Conservation (phyloP, 2,113 vertebrate species). For the Oreochromis niloticus region DNA sequence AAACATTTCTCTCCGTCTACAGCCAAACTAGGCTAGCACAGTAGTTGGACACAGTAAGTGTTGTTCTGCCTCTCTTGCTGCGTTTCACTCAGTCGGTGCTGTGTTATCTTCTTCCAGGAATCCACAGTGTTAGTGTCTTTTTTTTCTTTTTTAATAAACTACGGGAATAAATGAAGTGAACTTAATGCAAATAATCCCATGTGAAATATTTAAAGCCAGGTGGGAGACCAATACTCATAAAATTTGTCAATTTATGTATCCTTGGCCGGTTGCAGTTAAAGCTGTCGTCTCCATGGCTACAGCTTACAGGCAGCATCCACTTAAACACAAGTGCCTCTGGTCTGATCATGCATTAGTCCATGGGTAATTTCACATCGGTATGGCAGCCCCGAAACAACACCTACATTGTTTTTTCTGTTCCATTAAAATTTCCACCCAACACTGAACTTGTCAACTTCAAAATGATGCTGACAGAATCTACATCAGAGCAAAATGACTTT, state of each 20-base stretch:
- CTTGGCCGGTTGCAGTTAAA: constrained; percentile 36
- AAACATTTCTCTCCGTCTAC: constrained; percentile 25
- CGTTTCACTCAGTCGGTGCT: not conserved
- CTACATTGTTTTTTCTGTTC: constrained; percentile 29
- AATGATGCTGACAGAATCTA: constrained; percentile 8
- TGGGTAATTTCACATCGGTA: constrained; percentile 50
- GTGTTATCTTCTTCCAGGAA: not conserved
- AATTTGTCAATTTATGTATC: constrained; percentile 35
- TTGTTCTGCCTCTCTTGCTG: constrained; percentile 9
- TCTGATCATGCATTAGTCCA: constrained; percentile 53
- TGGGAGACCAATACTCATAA: not conserved
- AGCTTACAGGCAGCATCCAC: constrained; percentile 48
- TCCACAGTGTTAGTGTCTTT: not conserved
- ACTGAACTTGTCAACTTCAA: not conserved
- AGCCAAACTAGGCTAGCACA: constrained; percentile 41
- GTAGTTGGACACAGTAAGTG: constrained; percentile 48
- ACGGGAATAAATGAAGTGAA: not conserved
- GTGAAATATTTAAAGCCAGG: not conserved
- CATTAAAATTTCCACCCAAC: not conserved
- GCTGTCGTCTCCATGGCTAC: constrained; percentile 62
- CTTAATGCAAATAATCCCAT: not conserved
- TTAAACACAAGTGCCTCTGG: constrained; percentile 49
- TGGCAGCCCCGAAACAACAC: constrained; percentile 31
- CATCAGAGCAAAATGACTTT: not conserved
- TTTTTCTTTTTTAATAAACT: not conserved